Conservation (phyloP, 2,888 invertebrate species). For the Eilema griseolum region DNA sequence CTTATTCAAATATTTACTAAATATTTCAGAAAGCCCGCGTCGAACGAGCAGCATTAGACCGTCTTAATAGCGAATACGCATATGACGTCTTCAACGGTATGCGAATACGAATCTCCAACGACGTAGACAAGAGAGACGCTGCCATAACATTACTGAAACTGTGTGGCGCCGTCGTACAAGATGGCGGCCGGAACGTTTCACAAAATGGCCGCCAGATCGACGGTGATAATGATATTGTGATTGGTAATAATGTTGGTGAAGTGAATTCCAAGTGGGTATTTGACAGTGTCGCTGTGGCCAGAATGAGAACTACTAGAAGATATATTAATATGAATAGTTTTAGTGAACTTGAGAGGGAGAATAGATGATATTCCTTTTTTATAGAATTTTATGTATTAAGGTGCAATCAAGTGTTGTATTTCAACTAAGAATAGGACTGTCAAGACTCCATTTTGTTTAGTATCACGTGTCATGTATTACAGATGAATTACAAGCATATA, state of each 20-base stretch:
- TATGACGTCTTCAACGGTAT: slow-evolving; percentile 76
- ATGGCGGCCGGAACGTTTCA: slow-evolving; percentile 23
- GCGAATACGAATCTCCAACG: slow-evolving; percentile 58
- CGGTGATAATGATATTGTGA: slow-evolving; percentile 55
- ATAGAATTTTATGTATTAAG: neutral
- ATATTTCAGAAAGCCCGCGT: slow-evolving; percentile 76
- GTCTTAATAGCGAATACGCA: slow-evolving; percentile 67
- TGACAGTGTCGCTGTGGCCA: slow-evolving; percentile 72
- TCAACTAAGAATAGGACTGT: neutral
- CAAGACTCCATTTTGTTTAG: neutral
- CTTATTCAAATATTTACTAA: neutral
- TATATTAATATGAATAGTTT: slow-evolving; percentile 58
- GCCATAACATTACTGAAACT: slow-evolving; percentile 63
- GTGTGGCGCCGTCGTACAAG: slow-evolving; percentile 67
- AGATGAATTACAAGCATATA: neutral
- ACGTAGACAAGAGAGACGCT: slow-evolving; percentile 65
- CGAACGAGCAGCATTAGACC: slow-evolving; percentile 70
- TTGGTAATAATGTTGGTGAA: slow-evolving; percentile 63
- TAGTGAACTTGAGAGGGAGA: slow-evolving; percentile 9
- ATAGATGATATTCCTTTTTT: slow-evolving; percentile 12
- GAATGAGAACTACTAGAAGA: slow-evolving; percentile 70
- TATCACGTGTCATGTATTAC: neutral
- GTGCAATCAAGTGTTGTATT: neutral
- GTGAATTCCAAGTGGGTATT: slow-evolving; percentile 78
- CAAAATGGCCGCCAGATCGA: slow-evolving; percentile 14